These are phyloP conservation scores for Steatornis caripensis DNA, from an alignment of 2,113 vertebrate species.

Conservation along the genomic window DNA sequence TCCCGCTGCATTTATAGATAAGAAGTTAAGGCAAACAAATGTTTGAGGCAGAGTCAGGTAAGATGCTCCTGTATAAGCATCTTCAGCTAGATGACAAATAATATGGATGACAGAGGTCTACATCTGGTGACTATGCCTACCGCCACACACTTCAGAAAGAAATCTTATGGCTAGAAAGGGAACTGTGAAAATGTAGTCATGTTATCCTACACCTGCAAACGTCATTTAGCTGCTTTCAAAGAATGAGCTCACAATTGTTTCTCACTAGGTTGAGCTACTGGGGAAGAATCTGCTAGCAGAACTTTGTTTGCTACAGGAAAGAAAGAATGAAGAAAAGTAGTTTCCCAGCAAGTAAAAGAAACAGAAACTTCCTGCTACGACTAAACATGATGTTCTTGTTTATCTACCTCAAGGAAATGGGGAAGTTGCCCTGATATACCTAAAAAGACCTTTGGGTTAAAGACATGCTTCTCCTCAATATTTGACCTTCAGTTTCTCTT, in stretches of 20 bases:
- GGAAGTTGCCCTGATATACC: background rate
- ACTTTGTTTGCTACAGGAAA: background rate
- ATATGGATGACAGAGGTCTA: background rate
- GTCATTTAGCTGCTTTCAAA: background rate
- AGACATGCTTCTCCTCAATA: background rate
- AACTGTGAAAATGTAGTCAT: background rate
- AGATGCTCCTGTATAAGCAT: background rate
- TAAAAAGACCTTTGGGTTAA: background rate
- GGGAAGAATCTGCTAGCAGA: background rate
- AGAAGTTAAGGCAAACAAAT: background rate
- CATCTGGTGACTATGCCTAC: background rate
- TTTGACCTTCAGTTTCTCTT: background rate
- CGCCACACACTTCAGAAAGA: background rate
- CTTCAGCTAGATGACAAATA: background rate
- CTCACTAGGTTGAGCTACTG: background rate
- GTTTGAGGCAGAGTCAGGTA: background rate
- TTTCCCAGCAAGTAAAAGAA: constrained; percentile 10
- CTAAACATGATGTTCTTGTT: background rate
- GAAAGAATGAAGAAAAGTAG: background rate
- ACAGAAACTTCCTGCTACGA: background rate
- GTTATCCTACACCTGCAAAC: background rate
- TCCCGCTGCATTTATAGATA: background rate
- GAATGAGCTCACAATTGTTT: background rate
- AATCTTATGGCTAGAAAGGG: background rate
- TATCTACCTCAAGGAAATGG: background rate